Evolutionary conservation across 2,113 vertebrate genomes (phyloP).

Genomic region (Coreoperca whiteheadi): DNA sequence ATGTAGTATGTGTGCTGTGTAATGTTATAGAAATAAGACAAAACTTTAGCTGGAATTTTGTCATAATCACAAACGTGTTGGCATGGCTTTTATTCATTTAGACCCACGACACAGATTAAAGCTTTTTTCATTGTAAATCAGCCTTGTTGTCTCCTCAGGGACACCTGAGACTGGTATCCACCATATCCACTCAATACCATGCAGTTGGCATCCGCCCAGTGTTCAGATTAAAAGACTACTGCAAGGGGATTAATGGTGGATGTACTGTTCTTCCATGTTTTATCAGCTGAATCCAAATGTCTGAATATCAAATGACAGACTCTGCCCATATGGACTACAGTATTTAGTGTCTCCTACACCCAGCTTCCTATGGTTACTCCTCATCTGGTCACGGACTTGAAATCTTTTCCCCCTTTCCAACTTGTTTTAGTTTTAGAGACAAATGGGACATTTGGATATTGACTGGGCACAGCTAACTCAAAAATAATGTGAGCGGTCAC

Average conservation of each 20-base stretch:
- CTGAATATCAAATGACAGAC: conserved; percentile 14
- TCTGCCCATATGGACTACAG: background rate
- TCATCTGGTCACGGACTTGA: background rate
- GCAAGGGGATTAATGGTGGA: conserved; percentile 42
- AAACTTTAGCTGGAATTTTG: background rate
- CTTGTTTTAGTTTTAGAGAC: background rate
- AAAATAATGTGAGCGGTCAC: background rate
- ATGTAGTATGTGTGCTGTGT: background rate
- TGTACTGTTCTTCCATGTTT: conserved; percentile 40
- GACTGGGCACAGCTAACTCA: background rate
- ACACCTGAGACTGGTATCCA: conserved; percentile 24
- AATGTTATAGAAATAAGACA: background rate
- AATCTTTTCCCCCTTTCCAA: conserved; percentile 1
- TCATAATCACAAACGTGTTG: background rate
- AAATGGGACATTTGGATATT: background rate
- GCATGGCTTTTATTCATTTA: conserved; percentile 20
- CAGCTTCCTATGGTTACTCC: background rate
- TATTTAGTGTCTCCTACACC: background rate
- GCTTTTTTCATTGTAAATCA: conserved; percentile 58
- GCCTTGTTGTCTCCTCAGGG: conserved; percentile 24
- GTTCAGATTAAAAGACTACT: conserved; percentile 20
- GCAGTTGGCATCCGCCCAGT: conserved; percentile 30
- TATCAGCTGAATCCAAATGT: conserved; percentile 29
- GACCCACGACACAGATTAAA: background rate
- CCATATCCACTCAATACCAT: conserved; percentile 25